Evolutionary conservation across 2,888 invertebrate genomes (phyloP).

Genomic region (Rutpela maculata): DNA sequence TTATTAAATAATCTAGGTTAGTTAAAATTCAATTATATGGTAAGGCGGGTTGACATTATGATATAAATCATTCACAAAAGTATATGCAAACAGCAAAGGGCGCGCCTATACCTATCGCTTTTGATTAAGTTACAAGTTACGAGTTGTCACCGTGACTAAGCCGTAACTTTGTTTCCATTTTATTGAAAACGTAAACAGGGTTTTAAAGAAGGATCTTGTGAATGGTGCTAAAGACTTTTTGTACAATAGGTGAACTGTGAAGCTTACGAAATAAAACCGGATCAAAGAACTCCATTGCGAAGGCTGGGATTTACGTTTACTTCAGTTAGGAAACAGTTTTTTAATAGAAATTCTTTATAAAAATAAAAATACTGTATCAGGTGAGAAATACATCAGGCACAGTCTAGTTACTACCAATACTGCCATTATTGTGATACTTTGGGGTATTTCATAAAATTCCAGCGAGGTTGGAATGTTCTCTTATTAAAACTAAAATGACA

Average conservation of each 20-base stretch:
- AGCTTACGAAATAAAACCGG: no score
- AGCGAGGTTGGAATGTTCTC: no score
- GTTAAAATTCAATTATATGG: slow-evolving; percentile 1
- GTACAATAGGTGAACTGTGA: not conserved
- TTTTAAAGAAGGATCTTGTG: not conserved
- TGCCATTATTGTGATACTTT: no score
- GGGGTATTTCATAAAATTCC: no score
- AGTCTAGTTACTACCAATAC: no score
- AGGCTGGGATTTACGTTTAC: no score
- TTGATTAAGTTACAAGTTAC: slow-evolving; percentile 7
- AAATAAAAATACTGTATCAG: no score
- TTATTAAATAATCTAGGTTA: slow-evolving; percentile 7
- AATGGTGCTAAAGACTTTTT: not conserved
- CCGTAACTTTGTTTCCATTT: slow-evolving; percentile 1
- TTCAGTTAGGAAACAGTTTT: no score
- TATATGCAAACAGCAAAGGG: not conserved
- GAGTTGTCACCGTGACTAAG: not conserved
- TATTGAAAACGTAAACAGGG: not conserved
- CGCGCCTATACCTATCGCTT: not conserved
- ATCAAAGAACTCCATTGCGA: no score
- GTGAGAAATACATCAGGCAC: no score
- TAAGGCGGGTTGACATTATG: not conserved
- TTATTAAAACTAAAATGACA: no score
- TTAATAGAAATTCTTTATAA: no score
- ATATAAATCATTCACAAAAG: slow-evolving; percentile 4